phyloP scores from a whole-genome alignment of 1,140 invertebrate genomes.

The Orussus abietinus region DNA sequence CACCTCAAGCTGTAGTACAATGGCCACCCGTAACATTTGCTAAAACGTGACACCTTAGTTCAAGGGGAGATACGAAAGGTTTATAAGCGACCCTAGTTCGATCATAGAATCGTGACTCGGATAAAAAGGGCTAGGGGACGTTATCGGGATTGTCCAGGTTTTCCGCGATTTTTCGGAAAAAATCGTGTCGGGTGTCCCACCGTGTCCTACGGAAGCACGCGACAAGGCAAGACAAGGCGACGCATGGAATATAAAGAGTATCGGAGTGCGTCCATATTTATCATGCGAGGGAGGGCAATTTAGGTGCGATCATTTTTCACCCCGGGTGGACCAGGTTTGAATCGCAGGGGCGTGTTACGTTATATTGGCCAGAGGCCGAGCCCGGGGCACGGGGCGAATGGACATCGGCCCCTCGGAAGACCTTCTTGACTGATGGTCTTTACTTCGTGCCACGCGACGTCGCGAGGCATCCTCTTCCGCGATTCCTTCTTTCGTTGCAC shows the following conservation, averaged over 20 bases:
- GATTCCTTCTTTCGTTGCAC: slow-evolving; percentile 25
- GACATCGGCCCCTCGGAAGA: slow-evolving; percentile 42
- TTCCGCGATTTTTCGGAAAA: no score
- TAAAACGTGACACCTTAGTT: no score
- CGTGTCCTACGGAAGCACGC: no score
- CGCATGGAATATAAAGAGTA: slow-evolving; percentile 13
- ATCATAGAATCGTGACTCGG: no score
- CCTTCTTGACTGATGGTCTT: slow-evolving; percentile 49
- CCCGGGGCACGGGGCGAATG: slow-evolving; percentile 40
- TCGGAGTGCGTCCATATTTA: slow-evolving; percentile 46
- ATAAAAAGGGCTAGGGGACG: no score
- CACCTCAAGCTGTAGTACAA: no score
- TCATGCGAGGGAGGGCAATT: slow-evolving; percentile 56
- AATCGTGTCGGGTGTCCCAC: no score
- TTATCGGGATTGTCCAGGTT: no score
- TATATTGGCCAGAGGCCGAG: slow-evolving; percentile 50
- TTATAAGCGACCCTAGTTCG: no score
- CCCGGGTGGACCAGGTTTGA: slow-evolving; percentile 38
- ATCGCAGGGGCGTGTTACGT: slow-evolving; percentile 38
- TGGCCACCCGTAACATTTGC: no score
- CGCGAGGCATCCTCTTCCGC: slow-evolving; percentile 15
- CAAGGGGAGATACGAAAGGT: no score
- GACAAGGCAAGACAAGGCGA: no score
- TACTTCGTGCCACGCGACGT: slow-evolving; percentile 27
- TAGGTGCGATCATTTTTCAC: slow-evolving; percentile 54